Evolutionary conservation across 2,113 vertebrate species (phyloP), one percentile per base, ranked within the genome.

Genomic region (Tursiops truncatus): DNA sequence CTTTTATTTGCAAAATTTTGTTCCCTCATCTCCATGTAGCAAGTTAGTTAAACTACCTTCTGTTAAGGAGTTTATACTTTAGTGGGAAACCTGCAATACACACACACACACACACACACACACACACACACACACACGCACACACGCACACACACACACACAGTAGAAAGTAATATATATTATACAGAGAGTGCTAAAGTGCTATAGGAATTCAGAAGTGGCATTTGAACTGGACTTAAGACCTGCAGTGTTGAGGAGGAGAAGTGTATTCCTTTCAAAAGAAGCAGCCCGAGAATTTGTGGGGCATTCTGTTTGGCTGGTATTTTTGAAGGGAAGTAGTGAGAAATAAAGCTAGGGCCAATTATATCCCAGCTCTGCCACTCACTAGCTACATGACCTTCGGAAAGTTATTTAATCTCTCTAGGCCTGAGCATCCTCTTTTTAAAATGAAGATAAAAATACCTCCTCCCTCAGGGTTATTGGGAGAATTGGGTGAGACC

Each of bases 301-400:
- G 41, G 41, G 68, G 50, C 38, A 73, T 95, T 94, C 65, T 53
- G 20, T 97, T 84, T 82, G 25, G 26, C 56, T 47, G 21, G 47
- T 88, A 12, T 90, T 73, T 80, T 11, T 95, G 17, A 93, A 82
- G 89, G 13, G 33, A 74, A 77, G 20, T 93, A 84, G 77, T 79
- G 12, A n/a, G 82, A 94, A 28, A 90, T 63, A 96, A 93, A 94
- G 25, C 76, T 91, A 68, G 58, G 28, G 15, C 68, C 76, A 91
- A 65, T 68, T 94, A 50, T 68, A 26, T 68, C 65, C 82, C 36
- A 81, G 31, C 26, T 84, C 50, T 91, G 31, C 2, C 31, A 36
- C 41, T 73, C 62, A 67, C 53, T 95, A 65, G 36, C 36, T 74
- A 50, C 60, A 56, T 77, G 60, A 82, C 26, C 53, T 76, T 92